Conservation (phyloP, 2,888 invertebrate genomes). For the Meiosimyza platycephala region DNA sequence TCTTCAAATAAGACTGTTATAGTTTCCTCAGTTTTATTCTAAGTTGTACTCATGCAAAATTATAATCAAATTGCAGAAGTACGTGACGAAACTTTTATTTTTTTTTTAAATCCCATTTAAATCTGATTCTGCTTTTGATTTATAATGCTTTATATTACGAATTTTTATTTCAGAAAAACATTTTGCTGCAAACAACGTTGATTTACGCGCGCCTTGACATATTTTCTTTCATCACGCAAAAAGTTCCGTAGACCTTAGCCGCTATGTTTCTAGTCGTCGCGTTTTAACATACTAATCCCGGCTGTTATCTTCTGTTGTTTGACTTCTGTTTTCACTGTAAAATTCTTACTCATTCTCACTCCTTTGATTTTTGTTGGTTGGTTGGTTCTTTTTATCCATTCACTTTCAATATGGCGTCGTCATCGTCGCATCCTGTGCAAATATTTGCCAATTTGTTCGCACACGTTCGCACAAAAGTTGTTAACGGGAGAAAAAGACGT, state of each 20-base stretch:
- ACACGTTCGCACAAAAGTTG: conserved; percentile 47
- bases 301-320: conserved; percentile 59
- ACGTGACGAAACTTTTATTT: too few relatives aligned
- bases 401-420: conserved; percentile 32
- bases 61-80: too few relatives aligned
- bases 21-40: too few relatives aligned
- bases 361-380: background rate
- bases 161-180: too few relatives aligned
- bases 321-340: conserved; percentile 54
- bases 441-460: conserved; percentile 65
- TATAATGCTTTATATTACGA: too few relatives aligned
- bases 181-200: too few relatives aligned
- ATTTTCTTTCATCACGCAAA: too few relatives aligned
- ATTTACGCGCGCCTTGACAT: too few relatives aligned
- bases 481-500: background rate
- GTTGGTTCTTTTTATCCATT: background rate
- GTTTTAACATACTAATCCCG: conserved; percentile 61
- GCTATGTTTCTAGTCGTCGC: conserved; percentile 44
- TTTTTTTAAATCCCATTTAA: too few relatives aligned
- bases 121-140: too few relatives aligned
- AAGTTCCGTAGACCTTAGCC: background rate
- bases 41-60: too few relatives aligned
- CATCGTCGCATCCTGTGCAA: conserved; percentile 57
- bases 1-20: too few relatives aligned
- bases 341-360: background rate